Base-by-base conservation (phyloP, 2,797 vertebrate genomes). In the Poeciliopsis infans region DNA sequence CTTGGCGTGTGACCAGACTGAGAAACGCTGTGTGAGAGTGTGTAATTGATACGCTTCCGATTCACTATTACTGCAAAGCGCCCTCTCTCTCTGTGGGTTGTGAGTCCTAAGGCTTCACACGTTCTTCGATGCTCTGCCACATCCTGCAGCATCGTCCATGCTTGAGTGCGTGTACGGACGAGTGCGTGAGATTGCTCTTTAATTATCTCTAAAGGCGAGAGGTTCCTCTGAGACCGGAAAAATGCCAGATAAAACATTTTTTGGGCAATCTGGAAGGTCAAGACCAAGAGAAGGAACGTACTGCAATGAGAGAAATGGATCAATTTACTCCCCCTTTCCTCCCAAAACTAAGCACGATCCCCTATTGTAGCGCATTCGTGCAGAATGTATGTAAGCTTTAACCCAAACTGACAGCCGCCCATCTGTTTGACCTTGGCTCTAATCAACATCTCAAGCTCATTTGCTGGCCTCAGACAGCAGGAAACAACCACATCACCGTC, bases 401-500 rank as follows among this genome's bases (percentile, higher is more conserved):
- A 88, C 72, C 45, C 82, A 80, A 81, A 55, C 80, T 13, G 43
- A 83, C 83, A 86, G 77, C 69, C 18, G 12, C 41, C 41, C 70
- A 39, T 73, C 36, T 16, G 1, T 86, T 79, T 90, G 91, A 92
- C 91, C 90, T 92, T 92, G 90, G 86, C 87, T 88, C 79, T 33
- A 70, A 74, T 87, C 75, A 64, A 69, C 73, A 12, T 74, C 28
- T 6, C 2, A 7, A 41, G 46, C 72, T 5, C 43, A 69, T 83
- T 72, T 31, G 39, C 79, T 73, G 68, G 28, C 71, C 74, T 61
- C 79, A 72, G 51, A 80, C 41, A 16, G 36, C 80, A 7, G 33
- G 1, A 57, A 36, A 39, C 5, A 31, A n/a, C 33, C 41, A 1
- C 77, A n/a, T 84, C 33, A 61, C 68, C 39, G 79, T 78, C 73